Base-by-base conservation (phyloP, 2,113 vertebrate species). In the Campylomormyrus numenius region DNA sequence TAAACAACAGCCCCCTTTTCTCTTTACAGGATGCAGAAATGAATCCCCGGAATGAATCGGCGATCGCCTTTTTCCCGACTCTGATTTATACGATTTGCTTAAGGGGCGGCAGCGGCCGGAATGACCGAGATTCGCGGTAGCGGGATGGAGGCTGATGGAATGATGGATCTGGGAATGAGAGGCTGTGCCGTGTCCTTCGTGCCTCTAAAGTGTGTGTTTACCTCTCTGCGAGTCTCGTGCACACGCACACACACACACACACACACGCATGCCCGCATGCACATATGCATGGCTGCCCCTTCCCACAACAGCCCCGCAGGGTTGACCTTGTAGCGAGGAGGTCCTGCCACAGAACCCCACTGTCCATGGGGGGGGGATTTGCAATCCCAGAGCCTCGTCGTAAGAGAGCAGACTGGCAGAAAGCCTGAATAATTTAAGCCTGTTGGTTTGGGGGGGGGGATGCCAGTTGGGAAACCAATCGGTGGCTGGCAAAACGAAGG, bases 381-480 rank as follows among this genome's bases (percentile, higher is more conserved):
- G 85, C 87, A 92, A 90, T 89, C 90, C 92, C 88, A 91, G 90
- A 92, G 91, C 93, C 93, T 93, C 92, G 92, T 93, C 89, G 91
- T 91, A 91, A 90, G 70, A 91, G 84, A 85, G 91, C 35, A 17
- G 8, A 62, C 86, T 87, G 84, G 49, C 80, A 90, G 91, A 93
- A 92, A 95, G 89, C 91, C 92, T 94, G 92, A 95, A 94, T 95
- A 93, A 96, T 94, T 94, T 93, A 95, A 90, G 91, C 49, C 0
- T 13, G 27, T 70, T 27, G 27, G 66, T 11, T 27, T 66, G 58
- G n/a, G 62, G n/a, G 62, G n/a, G 62, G n/a, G 62, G 31, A 31
- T 31, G 31, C 31, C 31, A 31, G 31, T 31, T 31, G 62, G 93
- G 93, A 94, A 93, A 93, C 92, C 92, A 92, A 94, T 94, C 53